Evolutionary conservation across 2,797 vertebrate genomes (phyloP), one percentile per base, ranked within the genome.

Genomic region (Phrynocephalus forsythii): DNA sequence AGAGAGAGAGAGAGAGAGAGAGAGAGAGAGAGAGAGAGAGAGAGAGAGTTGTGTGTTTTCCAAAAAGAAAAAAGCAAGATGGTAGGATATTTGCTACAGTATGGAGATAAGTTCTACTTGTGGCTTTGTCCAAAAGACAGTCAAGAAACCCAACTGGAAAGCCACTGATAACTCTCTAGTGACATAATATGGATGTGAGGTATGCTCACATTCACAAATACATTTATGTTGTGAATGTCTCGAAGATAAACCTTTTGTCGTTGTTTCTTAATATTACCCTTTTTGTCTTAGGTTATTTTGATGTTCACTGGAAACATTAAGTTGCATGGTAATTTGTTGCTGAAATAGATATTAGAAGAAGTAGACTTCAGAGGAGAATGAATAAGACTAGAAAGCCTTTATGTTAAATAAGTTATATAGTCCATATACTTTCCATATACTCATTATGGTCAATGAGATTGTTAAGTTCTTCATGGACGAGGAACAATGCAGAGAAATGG

Each of bases 321-420:
- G 28, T 28, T 71, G 81, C 44, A 38, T 83, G 69, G 48, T 13
- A 73, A 28, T 30, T 83, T 83, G 67, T 82, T 83, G 71, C 38
- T 71, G 28, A 56, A 56, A 9, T 13, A 56, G 52, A 56, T 56
- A 10, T 56, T 13, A 56, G 52, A 56, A 13, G 69, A 72, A 24
- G 26, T 56, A 33, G 3, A 72, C 33, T 83, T 83, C 82, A 56
- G n/a, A 73, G 50, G 28, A 72, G 28, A 72, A 33, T 83, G 52
- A 72, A 73, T 16, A 22, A 33, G n/a, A 24, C n/a, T 73, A 22
- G n/a, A 44, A 44, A 44, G 38, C 38, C 20, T 13, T 50, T 24
- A 22, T 33, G 22, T 73, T 73, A 83, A 83, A 73, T 24, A 26
- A 60, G 22, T 1, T 38, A 81, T 38, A 67, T 44, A 18, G 33